Evolutionary conservation across 2,888 invertebrate genomes (phyloP).

Genomic region (Tromatobia lineatoria): DNA sequence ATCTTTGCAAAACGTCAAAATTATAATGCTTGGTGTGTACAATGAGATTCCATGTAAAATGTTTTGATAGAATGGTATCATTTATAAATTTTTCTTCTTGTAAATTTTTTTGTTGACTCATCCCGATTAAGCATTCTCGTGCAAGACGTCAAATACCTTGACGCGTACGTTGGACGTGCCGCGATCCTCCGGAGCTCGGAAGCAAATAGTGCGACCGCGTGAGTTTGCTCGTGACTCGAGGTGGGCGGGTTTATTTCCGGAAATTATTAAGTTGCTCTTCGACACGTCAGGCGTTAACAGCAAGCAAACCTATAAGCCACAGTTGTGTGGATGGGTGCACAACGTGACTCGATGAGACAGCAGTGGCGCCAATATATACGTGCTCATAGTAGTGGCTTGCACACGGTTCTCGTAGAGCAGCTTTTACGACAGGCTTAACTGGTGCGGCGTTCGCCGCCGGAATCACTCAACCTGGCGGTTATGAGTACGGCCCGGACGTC

Average conservation of each 20-base stretch:
- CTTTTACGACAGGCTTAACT: conserved; percentile 39
- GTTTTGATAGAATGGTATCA: background rate
- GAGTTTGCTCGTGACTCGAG: background rate
- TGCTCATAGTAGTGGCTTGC: background rate
- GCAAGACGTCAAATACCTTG: background rate
- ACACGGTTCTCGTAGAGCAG: conserved; percentile 23
- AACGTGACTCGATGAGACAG: conserved; percentile 35
- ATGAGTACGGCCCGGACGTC: background rate
- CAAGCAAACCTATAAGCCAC: background rate
- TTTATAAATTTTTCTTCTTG: too few relatives aligned
- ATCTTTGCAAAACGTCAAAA: too few relatives aligned
- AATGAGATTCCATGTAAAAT: too few relatives aligned
- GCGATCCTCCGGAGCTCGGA: background rate
- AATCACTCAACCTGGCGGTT: conserved; percentile 45
- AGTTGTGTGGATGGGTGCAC: background rate
- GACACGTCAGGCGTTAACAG: conserved; percentile 30
- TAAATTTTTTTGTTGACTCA: too few relatives aligned
- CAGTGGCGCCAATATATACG: background rate
- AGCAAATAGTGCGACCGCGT: conserved; percentile 12
- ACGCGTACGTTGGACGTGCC: background rate
- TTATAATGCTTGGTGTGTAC: too few relatives aligned
- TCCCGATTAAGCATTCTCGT: too few relatives aligned
- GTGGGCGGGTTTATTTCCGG: conserved; percentile 43
- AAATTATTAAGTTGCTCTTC: conserved; percentile 52
- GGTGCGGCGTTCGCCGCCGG: conserved; percentile 34